phyloP scores from a whole-genome alignment of 1,140 invertebrate species.

The Agraylea sexmaculata region DNA sequence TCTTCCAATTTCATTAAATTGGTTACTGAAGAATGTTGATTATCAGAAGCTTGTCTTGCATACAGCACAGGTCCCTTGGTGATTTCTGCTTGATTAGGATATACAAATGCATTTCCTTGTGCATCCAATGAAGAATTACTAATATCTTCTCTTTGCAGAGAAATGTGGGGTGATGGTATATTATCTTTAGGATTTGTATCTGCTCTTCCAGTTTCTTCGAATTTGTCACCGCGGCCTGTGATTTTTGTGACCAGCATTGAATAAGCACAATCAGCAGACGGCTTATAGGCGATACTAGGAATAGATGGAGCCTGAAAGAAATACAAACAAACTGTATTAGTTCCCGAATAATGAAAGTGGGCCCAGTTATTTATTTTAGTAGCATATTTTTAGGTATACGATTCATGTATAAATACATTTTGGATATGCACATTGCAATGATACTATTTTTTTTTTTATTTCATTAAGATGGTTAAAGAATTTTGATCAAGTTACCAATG shows the following conservation, averaged over 20 bases:
- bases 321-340: slow-evolving; percentile 5
- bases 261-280: slow-evolving; percentile 72
- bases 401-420: too few species aligned
- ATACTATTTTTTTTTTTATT: too few species aligned
- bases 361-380: too few species aligned
- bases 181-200: background rate
- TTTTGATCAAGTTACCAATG: too few species aligned
- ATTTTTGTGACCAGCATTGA: slow-evolving; percentile 74
- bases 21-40: too few species aligned
- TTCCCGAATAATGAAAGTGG: too few species aligned
- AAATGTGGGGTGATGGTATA: background rate
- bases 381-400: too few species aligned
- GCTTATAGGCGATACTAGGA: slow-evolving; percentile 61
- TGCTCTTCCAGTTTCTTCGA: slow-evolving; percentile 14
- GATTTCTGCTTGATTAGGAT: slow-evolving; percentile 22
- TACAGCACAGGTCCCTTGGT: slow-evolving; percentile 29
- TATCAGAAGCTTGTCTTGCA: slow-evolving; percentile 7
- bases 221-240: slow-evolving; percentile 43
- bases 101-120: slow-evolving; percentile 1
- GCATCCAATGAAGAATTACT: too few species aligned
- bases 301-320: slow-evolving; percentile 47
- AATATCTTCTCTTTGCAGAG: too few species aligned
- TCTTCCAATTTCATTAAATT: too few species aligned
- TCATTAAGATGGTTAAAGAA: too few species aligned
- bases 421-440: too few species aligned